phyloP scores from a whole-genome alignment of 30 jellyfish, hydroid and myxozoan genomes.

The Aurelia sp. region DNA sequence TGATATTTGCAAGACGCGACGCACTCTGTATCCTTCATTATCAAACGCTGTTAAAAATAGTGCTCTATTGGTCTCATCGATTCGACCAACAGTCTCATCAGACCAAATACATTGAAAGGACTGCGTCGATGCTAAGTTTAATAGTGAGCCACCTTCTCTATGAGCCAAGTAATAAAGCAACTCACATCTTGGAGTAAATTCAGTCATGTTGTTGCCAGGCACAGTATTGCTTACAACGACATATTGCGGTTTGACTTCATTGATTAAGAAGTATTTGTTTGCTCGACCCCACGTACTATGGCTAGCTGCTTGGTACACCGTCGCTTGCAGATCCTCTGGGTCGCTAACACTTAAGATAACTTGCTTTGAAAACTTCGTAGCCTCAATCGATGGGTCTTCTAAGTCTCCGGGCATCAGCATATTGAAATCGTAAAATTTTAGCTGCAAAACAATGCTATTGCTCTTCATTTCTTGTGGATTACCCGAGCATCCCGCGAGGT shows the following conservation, averaged over 20 bases:
- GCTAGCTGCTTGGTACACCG: slow-evolving; percentile 64
- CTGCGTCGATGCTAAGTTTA: slow-evolving; percentile 48
- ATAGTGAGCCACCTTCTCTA: slow-evolving; percentile 48
- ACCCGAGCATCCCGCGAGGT: slow-evolving; percentile 69
- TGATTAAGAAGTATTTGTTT: slow-evolving; percentile 59
- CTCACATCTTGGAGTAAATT: slow-evolving; percentile 64
- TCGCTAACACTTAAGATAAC: slow-evolving; percentile 30
- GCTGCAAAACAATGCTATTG: slow-evolving; percentile 60
- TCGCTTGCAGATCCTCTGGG: slow-evolving; percentile 64
- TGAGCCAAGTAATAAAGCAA: slow-evolving; percentile 51
- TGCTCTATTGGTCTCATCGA: slow-evolving; percentile 47
- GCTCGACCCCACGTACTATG: slow-evolving; percentile 76
- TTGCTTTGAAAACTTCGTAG: slow-evolving; percentile 22
- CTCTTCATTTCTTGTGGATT: slow-evolving; percentile 36
- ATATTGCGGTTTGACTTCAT: slow-evolving; percentile 59
- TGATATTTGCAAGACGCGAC: slow-evolving; percentile 64
- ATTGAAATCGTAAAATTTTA: slow-evolving; percentile 53
- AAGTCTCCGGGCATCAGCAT: slow-evolving; percentile 76
- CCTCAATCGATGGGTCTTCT: slow-evolving; percentile 55
- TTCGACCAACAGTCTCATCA: slow-evolving; percentile 43
- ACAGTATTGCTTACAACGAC: slow-evolving; percentile 69
- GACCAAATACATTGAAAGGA: slow-evolving; percentile 70
- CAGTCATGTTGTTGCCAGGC: slow-evolving; percentile 36
- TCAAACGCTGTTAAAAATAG: slow-evolving; percentile 68
- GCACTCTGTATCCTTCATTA: slow-evolving; percentile 40